A percentile compares a stretch with the other conserved stretches of the same genome.
Evolutionary conservation across 1,140 invertebrate species (phyloP).

Genomic region (Fopius arisanus): DNA sequence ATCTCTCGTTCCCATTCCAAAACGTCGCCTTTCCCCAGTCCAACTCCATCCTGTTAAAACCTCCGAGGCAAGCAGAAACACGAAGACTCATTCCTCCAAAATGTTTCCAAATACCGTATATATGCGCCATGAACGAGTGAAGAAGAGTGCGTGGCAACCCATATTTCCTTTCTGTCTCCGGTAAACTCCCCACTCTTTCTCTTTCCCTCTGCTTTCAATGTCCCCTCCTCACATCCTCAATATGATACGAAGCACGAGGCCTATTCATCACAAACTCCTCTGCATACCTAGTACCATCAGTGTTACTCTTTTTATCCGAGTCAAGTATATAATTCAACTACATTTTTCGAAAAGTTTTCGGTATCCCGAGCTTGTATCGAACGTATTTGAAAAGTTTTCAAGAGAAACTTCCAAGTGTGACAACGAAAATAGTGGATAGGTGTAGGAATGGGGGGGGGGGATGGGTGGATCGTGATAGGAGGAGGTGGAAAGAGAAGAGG

Average conservation of each 20-base stretch:
- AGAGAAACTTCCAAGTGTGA: not conserved
- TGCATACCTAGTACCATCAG: not conserved
- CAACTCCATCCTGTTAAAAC: not conserved
- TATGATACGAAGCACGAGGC: not conserved
- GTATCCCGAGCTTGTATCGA: not conserved
- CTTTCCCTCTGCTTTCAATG: not conserved
- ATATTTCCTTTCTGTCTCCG: conserved; percentile 8
- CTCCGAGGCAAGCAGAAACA: not conserved
- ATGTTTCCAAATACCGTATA: not conserved
- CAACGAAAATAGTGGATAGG: not conserved
- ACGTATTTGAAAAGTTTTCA: not conserved
- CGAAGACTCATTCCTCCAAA: not conserved
- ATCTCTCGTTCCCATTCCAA: conserved; percentile 1
- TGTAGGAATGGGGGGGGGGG: not conserved
- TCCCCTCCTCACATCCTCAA: not conserved
- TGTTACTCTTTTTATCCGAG: not conserved
- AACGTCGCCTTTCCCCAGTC: not conserved
- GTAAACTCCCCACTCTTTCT: not conserved
- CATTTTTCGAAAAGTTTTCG: not conserved
- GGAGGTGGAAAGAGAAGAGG: no score
- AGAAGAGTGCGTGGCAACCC: conserved; percentile 8
- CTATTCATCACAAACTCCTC: not conserved
- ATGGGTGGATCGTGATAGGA: no score
- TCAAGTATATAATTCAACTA: not conserved
- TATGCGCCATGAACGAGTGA: not conserved